Base-by-base conservation (phyloP, 1,140 invertebrate species). In the Drosophila cardini region DNA sequence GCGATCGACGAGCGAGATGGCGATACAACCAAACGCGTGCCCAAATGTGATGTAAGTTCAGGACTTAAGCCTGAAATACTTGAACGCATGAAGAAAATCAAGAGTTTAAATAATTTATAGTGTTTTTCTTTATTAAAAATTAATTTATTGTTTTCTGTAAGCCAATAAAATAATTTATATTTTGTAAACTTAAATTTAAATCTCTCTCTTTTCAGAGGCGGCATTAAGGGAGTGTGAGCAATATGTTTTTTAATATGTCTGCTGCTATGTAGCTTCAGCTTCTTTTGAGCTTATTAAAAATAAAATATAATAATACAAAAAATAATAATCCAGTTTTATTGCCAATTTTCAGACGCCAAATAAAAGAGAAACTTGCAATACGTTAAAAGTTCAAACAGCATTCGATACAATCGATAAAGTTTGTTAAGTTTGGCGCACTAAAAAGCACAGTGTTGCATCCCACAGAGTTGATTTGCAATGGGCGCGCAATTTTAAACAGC, bases 11-110 rank as follows among this genome's bases (percentile, higher is more conserved):
- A 15, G 2, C 26, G 21, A 2, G 50, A 67, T 4, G 0, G 0
- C 0, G 34, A 58, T 2, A 0, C 2, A 0, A 34, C 1, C 0
- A 18, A 21, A 10, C 55, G 18, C 0, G 50, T 34, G 9, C 65
- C 74, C 7, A 43, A 5, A 9, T 68, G 32, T 56, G 60, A 78
- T 61, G 34, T 70, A 1, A n/a, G 13, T 0, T 61, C 48, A 0
- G 30, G 11, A 1, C 58, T 85, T 16, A 69, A 16, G 8, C 67
- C 82, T 0, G 34, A 52, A 6, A 78, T 85, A 11, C 38, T 85
- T 1, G 50, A 58, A 9, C 64, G 45, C 10, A 86, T 85, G 38
- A 70, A 36, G n/a, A 26, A 75, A 36, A 11, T 71, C 0, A 78
- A 83, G 26, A 53, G 32, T 36, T 42, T 56, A 50, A 34, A 32